Evolutionary conservation across 2,888 invertebrate genomes (phyloP).

Genomic region (Cataglyphis livida): DNA sequence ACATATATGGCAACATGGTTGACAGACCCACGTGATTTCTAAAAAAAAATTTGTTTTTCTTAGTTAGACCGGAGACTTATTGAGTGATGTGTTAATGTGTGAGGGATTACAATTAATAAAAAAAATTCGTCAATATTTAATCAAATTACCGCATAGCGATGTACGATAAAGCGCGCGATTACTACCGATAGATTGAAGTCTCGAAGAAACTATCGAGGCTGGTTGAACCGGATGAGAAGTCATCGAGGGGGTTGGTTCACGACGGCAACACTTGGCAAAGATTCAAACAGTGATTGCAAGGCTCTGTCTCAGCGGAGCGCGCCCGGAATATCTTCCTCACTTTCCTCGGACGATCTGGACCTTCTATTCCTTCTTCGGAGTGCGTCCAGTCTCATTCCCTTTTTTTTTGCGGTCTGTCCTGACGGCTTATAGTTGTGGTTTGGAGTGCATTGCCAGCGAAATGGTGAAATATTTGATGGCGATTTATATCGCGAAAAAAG

Average conservation of each 20-base stretch:
- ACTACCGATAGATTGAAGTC: slow-evolving; percentile 45
- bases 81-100: too few species aligned
- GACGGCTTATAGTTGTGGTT: slow-evolving; percentile 15
- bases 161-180: slow-evolving; percentile 46
- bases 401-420: neutral
- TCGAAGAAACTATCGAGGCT: slow-evolving; percentile 36
- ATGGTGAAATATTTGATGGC: slow-evolving; percentile 58
- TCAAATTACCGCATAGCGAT: slow-evolving; percentile 69
- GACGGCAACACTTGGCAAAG: slow-evolving; percentile 78
- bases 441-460: slow-evolving; percentile 47
- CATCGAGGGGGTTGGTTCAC: slow-evolving; percentile 53
- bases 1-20: too few species aligned
- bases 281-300: slow-evolving; percentile 84
- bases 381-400: slow-evolving; percentile 18
- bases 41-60: too few species aligned
- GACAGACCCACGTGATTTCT: too few species aligned
- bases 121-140: slow-evolving; percentile 78
- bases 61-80: too few species aligned
- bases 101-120: neutral
- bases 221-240: slow-evolving; percentile 50
- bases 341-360: slow-evolving; percentile 69
- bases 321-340: slow-evolving; percentile 80
- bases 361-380: slow-evolving; percentile 57
- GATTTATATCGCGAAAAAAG: slow-evolving; percentile 60
- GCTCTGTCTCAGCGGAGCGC: slow-evolving; percentile 82